Base-by-base conservation (phyloP, 1,140 invertebrate species). In the Ericerus pela region DNA sequence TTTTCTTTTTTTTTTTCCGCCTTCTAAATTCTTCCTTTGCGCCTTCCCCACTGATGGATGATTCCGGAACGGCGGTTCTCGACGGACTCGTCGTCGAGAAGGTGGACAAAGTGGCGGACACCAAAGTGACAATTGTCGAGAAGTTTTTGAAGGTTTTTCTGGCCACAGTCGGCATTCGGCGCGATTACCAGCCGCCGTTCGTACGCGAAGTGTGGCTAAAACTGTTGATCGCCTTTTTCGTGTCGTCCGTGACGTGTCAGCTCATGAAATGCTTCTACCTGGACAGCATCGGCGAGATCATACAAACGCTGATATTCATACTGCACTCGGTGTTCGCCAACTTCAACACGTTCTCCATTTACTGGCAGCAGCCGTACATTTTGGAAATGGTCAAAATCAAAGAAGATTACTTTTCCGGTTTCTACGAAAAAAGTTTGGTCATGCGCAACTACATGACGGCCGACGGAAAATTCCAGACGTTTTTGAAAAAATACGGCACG, bases 401-500 rank as follows among this genome's bases (percentile, higher is more conserved):
- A 22, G 41, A 47, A 10, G 3, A 47, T 47, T 47, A 47, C 26
- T 47, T 47, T 47, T 47, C 41, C 3, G 41, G 41, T 3, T 47
- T 47, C 26, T 47, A 47, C 41, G 41, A 47, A 22, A 47, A 47
- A 22, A 47, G 41, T 47, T 47, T 47, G 16, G 41, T 47, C 2
- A 47, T 47, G 41, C 22, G 41, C 20, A 47, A 47, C 16, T 47
- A 47, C 20, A 47, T 47, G 41, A 47, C 41, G 12, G 41, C 41
- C 26, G 41, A 47, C 26, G 41, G 26, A 24, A 47, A 47, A 22
- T 47, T 47, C 20, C 22, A 47, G 14, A 47, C 22, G 8, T 47
- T 47, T 24, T 24, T 47, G 3, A 22, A 24, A 2, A 47, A 24
- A 22, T 47, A 24, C 14, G 41, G 41, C 26, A 47, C 41, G 4